Percentiles rank a stretch among this genome's conserved stretches.
These are phyloP conservation scores for Thymelicus acteon DNA, from an alignment of 2,888 invertebrate genomes.

Conservation along the genomic window DNA sequence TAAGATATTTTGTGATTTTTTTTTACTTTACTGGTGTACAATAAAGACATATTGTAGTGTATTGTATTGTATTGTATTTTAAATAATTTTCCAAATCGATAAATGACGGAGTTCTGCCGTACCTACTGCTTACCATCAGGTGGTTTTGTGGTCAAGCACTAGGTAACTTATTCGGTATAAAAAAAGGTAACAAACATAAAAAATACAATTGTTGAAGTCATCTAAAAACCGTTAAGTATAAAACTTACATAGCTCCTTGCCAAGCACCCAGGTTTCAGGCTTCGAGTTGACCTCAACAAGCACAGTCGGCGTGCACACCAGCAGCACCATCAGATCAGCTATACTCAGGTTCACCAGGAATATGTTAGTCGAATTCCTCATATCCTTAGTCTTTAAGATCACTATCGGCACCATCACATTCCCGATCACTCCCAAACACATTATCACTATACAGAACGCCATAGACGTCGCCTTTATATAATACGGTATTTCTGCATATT, in stretches of 20 bases:
- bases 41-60: too few relatives aligned
- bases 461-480: conserved; percentile 96
- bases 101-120: too few relatives aligned
- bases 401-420: conserved; percentile 97
- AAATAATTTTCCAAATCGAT: too few relatives aligned
- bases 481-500: conserved; percentile 88
- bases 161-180: too few relatives aligned
- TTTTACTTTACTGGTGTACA: too few relatives aligned
- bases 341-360: conserved; percentile 97
- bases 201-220: too few relatives aligned
- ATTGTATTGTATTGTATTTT: too few relatives aligned
- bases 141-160: too few relatives aligned
- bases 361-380: conserved; percentile 97
- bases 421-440: conserved; percentile 95
- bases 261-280: conserved; percentile 96
- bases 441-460: conserved; percentile 93
- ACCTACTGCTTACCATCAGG: too few relatives aligned
- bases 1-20: too few relatives aligned
- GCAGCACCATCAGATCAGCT: conserved; percentile 95
- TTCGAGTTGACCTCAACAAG: conserved; percentile 96
- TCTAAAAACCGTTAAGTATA: not conserved
- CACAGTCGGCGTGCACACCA: conserved; percentile 96
- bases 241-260: conserved; percentile 96
- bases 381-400: conserved; percentile 95
- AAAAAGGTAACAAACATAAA: too few relatives aligned